Evolutionary conservation across 2,113 vertebrate species (phyloP).

Genomic region (Mixornis gularis): DNA sequence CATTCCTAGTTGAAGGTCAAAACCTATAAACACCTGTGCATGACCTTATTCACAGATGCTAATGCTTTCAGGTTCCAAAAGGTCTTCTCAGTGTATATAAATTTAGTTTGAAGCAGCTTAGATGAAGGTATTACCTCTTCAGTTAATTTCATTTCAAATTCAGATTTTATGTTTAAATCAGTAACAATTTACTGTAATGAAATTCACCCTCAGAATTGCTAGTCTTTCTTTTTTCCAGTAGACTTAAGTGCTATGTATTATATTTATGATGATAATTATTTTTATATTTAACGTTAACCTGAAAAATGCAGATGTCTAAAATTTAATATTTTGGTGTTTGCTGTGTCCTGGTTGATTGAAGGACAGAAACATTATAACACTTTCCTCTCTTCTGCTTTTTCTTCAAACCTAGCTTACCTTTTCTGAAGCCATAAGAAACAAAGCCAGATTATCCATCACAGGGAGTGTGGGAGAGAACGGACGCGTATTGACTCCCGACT

Average conservation of each 20-base stretch:
- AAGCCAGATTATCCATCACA: constrained; percentile 97
- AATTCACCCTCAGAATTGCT: background rate
- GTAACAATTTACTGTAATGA: background rate
- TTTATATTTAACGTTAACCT: constrained; percentile 31
- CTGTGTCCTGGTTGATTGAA: constrained; percentile 23
- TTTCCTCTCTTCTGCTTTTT: constrained; percentile 41
- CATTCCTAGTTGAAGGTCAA: background rate
- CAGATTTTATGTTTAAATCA: background rate
- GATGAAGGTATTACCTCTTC: background rate
- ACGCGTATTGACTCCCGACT: constrained; percentile 91
- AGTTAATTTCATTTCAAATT: constrained; percentile 8
- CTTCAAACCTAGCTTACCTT: constrained; percentile 86
- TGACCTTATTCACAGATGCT: background rate
- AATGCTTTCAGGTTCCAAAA: constrained; percentile 11
- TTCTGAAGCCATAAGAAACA: constrained; percentile 99
- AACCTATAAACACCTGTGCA: background rate
- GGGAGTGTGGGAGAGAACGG: constrained; percentile 95
- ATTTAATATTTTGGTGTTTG: constrained; percentile 76
- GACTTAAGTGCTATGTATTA: background rate
- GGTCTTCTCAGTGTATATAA: background rate
- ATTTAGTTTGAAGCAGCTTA: background rate
- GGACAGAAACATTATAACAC: constrained; percentile 64
- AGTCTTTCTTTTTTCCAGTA: background rate
- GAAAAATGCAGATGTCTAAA: constrained; percentile 96
- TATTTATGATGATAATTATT: background rate